Evolutionary conservation across 2,113 vertebrate genomes (phyloP), one percentile per base, ranked within the genome.

Genomic region (Callorhinus ursinus): DNA sequence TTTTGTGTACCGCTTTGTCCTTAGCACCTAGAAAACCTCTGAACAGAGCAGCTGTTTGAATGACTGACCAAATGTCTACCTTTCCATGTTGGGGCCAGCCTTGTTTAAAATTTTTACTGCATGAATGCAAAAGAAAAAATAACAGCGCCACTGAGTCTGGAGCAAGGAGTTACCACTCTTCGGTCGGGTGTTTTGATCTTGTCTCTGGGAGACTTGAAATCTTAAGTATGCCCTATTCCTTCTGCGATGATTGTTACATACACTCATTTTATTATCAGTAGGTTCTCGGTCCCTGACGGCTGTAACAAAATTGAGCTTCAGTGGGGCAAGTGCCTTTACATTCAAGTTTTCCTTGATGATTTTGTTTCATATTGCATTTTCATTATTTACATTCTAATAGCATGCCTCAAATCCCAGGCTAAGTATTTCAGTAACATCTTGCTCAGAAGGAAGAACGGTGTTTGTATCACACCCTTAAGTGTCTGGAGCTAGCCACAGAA

Each of bases 301-400:
- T 77, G 11, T 88, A 28, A 86, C 51, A 88, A 59, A 61, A 85
- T 21, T 31, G 71, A 96, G 59, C 36, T 93, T 81, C 12, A 49
- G n/a, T 83, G 24, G 92, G 18, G 1, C 28, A 83, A 5, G 16
- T 93, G 21, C 71, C 28, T 86, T 12, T 88, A 59, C 24, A 26
- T 88, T 90, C 14, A 91, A 39, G 5, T 71, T 89, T 74, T 16
- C 84, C 13, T 4, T 33, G 42, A 24, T 36, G 24, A 5, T 33
- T 69, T 74, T 71, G 59, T 91, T 88, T 67, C 13, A 39, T 18
- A 74, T 42, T 95, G 15, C 26, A 76, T 84, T 87, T 95, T 95
- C 31, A 63, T 91, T 91, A 71, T 94, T 82, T 95, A 53, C 74
- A 14, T 95, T 72, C 76, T 85, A 76, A 65, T 26, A 46, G 21